Base-by-base conservation (phyloP, 2,797 vertebrate species). In the Phaenicophaeus curvirostris region DNA sequence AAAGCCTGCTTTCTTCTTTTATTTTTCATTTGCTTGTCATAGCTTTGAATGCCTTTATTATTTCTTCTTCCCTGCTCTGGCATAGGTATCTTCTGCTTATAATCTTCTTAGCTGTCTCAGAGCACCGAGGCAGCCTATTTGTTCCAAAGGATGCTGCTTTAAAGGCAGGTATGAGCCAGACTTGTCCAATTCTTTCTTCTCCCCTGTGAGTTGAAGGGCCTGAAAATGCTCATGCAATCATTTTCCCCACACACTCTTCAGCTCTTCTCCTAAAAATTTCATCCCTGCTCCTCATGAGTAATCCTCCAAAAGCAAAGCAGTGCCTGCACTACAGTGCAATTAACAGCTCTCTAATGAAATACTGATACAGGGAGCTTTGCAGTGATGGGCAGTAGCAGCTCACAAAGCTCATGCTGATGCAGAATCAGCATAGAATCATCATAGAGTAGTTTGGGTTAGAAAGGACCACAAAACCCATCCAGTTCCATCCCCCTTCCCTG, bases 101-200 rank as follows among this genome's bases (percentile, higher is more conserved):
- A 85, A 92, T 90, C 85, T 91, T 93, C 42, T 44, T 44, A 74
- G 41, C 66, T 6, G 25, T 51, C 67, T 75, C 54, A 48, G 54
- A 83, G 87, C 76, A 69, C 63, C 4, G 4, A 84, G 71, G 76
- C 92, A 90, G 79, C 33, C 85, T 87, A 69, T 84, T 91, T 77
- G 37, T 93, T 92, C 92, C 78, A 74, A 67, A 95, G 78, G 75
- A 59, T 27, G 55, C 83, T 91, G 72, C 85, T 93, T 68, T 79
- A 67, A 94, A 91, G 78, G 62, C 72, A 92, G 69, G 41, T 94
- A 42, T 37, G 84, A 87, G 74, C 53, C 89, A 85, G 66, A 59
- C 84, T 86, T 73, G 33, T 74, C 81, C 46, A 11, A 44, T 77
- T 72, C 50, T 63, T 67, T 37, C 21, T 67, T 42, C 65, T 39